These are phyloP conservation scores for Thinocorus orbignyianus DNA, from an alignment of 2,113 vertebrate genomes.

Conservation along the genomic window DNA sequence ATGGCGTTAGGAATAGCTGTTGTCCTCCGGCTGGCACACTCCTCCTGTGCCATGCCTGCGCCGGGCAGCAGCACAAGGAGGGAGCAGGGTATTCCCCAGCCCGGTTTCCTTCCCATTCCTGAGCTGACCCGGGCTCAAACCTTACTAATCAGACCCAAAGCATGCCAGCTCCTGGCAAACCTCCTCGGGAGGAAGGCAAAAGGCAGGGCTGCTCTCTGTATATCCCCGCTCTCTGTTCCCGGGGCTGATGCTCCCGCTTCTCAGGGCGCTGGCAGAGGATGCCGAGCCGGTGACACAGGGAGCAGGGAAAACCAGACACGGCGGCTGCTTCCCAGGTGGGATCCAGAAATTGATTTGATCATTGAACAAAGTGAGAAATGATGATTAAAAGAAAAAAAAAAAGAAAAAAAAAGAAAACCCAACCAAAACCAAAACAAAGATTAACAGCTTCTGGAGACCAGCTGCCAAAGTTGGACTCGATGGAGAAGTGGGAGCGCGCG, in stretches of 20 bases:
- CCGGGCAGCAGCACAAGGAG: background rate
- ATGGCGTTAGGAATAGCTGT: background rate
- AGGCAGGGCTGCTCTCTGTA: background rate
- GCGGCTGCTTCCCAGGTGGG: background rate
- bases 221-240: background rate
- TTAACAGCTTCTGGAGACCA: background rate
- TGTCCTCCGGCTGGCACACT: background rate
- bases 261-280: fast-evolving
- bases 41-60: background rate
- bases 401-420: too few relatives aligned
- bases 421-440: background rate
- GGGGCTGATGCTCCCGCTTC: background rate
- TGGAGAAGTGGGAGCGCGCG: background rate
- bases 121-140: background rate
- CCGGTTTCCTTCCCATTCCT: background rate
- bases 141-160: background rate
- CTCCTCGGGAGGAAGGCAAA: background rate
- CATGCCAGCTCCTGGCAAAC: background rate
- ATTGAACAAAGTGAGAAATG: fast-evolving
- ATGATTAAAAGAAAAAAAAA: background rate
- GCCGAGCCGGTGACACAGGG: background rate
- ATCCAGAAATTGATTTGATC: background rate
- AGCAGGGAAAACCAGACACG: background rate
- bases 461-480: background rate
- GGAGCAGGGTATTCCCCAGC: background rate